Evolutionary conservation across 2,797 vertebrate genomes (phyloP), one percentile per base, ranked within the genome.

Genomic region (Hippocampus kuda): DNA sequence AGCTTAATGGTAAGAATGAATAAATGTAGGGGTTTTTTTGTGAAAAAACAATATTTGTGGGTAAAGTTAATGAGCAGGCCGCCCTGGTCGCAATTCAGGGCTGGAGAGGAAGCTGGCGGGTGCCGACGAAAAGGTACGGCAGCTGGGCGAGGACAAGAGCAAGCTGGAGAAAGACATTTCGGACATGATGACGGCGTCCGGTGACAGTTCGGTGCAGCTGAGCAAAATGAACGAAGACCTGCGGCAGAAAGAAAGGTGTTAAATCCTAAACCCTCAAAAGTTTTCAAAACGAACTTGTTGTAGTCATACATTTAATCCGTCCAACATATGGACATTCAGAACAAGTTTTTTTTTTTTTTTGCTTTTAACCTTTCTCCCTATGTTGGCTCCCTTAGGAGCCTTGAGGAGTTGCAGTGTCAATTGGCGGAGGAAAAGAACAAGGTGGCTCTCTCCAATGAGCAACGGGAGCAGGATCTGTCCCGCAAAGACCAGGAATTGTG

Each of bases 181-280:
- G 18, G 94, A 96, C 70, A 94, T 97, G 88, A 94, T 97, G 83
- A 94, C 91, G 78, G 94, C 94, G 5, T 97, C 97, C 1, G 97
- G 97, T 67, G 93, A 98, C 80, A 95, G 88, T 86, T 98, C 97
- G 73, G 89, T 88, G 70, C 95, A 97, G 83, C 87, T 99, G 57
- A 94, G 89, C 0, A 95, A 91, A 83, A 93, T 99, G 93, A 97
- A 97, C 0, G 91, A 96, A 42, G 94, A 96, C 59, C 89, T 97
- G 51, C 91, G 89, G 10, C 85, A 91, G 69, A 98, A 95, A 86
- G 94, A 98, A 81, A 94, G 93, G 97, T 98, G 84, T 7, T 2
- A 11, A n/a, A 20, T 20, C 66, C 54, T 3, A 66, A 54, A 13
- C 56, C 12, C 11, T 57, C 12, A 24, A 27, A 27, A 26, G 13